Conservation (phyloP, 2,797 vertebrate genomes). For the Galagoides demidoff region DNA sequence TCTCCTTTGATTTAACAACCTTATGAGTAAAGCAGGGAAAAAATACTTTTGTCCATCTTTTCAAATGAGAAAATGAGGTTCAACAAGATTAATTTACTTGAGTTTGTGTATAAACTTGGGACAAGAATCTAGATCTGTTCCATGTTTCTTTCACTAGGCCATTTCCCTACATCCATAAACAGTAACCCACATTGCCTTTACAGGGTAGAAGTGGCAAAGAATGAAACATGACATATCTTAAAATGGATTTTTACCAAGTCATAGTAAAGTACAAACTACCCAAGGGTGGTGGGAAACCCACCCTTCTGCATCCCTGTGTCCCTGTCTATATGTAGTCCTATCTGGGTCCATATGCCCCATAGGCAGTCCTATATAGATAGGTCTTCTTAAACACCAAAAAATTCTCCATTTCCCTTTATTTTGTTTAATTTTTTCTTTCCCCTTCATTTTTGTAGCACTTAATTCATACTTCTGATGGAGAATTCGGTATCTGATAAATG, state of each 20-base stretch:
- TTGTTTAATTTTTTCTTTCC: not conserved
- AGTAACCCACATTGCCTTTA: not conserved
- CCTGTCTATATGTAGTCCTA: not conserved
- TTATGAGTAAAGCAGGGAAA: not conserved
- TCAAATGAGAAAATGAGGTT: not conserved
- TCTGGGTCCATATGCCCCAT: too few relatives aligned
- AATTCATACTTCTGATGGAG: not conserved
- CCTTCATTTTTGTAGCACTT: not conserved
- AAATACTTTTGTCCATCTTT: not conserved
- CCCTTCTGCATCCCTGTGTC: not conserved
- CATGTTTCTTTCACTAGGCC: not conserved
- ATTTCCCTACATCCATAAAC: not conserved
- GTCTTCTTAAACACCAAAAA: not conserved
- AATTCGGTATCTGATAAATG: not conserved
- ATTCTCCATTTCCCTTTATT: not conserved
- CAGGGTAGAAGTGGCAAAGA: not conserved
- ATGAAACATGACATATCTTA: not conserved
- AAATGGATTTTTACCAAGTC: not conserved
- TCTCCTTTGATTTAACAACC: not conserved
- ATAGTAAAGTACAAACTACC: not conserved
- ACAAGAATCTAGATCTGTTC: not conserved
- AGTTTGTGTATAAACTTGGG: not conserved
- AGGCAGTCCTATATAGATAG: not conserved
- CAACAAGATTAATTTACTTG: slow-evolving; percentile 27
- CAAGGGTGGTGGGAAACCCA: not conserved